A percentile compares a stretch with the other conserved stretches of the same genome.
Conservation (phyloP, 2,888 invertebrate species). For the Parasteatoda lunata region DNA sequence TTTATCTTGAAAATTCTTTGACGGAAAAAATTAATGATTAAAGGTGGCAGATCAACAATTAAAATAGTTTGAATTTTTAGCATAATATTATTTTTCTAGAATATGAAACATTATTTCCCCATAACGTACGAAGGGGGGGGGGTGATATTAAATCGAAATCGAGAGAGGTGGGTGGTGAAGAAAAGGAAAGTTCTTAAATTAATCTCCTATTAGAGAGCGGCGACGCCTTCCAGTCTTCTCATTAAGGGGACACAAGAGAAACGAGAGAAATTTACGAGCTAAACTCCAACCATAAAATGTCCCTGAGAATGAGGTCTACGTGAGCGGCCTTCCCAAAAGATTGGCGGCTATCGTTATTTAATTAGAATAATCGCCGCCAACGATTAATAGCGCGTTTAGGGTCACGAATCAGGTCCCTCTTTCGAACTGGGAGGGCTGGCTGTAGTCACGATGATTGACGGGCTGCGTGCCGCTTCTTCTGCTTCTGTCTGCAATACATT, state of each 20-base stretch:
- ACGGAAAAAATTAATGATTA: too few relatives aligned
- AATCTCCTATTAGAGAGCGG: slow-evolving; percentile 1
- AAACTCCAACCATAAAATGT: slow-evolving; percentile 36
- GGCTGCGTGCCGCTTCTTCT: background rate
- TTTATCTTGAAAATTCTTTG: too few relatives aligned
- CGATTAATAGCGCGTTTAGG: slow-evolving; percentile 57
- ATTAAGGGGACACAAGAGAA: slow-evolving; percentile 26
- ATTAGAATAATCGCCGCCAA: slow-evolving; percentile 66
- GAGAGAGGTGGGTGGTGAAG: background rate
- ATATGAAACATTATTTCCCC: too few relatives aligned
- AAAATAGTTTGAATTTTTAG: too few relatives aligned
- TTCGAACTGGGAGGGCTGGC: slow-evolving; percentile 47
- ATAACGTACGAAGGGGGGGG: too few relatives aligned
- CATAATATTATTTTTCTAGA: too few relatives aligned
- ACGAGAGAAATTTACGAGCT: slow-evolving; percentile 53
- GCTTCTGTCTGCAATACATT: background rate
- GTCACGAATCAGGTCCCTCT: slow-evolving; percentile 43
- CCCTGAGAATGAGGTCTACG: slow-evolving; percentile 28
- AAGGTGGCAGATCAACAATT: too few relatives aligned
- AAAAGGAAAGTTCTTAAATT: slow-evolving; percentile 20
- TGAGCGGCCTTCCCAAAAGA: slow-evolving; percentile 52
- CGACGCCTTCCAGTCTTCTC: slow-evolving; percentile 52
- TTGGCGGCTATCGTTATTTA: slow-evolving; percentile 58
- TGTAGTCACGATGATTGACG: slow-evolving; percentile 36
- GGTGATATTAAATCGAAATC: background rate